Conservation (phyloP, 2,888 invertebrate species). For the Siphonodentalium dalli region DNA sequence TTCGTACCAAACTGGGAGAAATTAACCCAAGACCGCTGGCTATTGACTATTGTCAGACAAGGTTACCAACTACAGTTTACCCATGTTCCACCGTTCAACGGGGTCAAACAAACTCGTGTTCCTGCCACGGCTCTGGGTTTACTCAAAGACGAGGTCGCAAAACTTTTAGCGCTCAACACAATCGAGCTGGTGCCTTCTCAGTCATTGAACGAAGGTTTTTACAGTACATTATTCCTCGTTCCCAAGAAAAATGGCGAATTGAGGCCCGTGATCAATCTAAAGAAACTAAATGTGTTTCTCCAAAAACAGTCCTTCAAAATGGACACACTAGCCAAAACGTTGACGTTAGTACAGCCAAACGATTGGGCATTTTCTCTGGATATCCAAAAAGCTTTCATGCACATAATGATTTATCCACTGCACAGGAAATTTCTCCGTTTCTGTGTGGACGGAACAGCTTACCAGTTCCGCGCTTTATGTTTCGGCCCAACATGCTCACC, state of each 20-base stretch:
- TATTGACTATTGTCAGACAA: too few relatives aligned
- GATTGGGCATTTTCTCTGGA: background rate
- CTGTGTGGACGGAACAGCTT: background rate
- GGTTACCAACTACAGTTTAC: too few relatives aligned
- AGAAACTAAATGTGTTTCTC: background rate
- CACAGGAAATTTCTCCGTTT: background rate
- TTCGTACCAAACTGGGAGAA: too few relatives aligned
- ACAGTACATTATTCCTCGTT: background rate
- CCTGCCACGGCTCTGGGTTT: too few relatives aligned
- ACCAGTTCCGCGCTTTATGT: background rate
- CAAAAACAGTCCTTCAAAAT: background rate
- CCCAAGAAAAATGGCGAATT: background rate
- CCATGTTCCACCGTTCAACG: too few relatives aligned
- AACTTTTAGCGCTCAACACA: background rate
- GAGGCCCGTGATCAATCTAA: background rate
- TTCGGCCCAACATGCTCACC: background rate
- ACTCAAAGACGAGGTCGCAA: background rate
- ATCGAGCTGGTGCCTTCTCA: background rate
- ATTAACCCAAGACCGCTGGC: too few relatives aligned
- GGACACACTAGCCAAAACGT: too few relatives aligned
- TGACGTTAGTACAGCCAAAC: background rate
- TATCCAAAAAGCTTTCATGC: background rate
- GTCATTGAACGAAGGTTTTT: background rate
- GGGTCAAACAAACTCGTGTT: too few relatives aligned
- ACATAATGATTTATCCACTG: background rate